Conservation (phyloP, 53 echinoderm and acorn worm species). For the Arbacia lixula region DNA sequence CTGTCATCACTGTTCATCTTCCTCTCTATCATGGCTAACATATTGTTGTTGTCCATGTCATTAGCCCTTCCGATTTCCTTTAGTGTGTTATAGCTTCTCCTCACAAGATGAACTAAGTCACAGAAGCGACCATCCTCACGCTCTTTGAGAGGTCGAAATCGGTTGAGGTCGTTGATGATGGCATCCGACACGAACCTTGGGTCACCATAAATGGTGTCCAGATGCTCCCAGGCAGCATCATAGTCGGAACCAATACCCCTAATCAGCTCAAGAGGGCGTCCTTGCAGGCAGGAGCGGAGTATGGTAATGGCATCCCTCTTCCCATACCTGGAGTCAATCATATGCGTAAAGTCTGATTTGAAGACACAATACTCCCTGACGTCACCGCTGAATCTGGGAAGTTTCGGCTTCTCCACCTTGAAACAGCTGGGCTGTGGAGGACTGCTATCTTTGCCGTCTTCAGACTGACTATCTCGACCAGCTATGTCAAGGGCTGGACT, state of each 20-base stretch:
- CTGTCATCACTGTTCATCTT: slow-evolving; percentile 18
- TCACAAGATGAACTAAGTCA: slow-evolving; percentile 65
- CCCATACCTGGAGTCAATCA: slow-evolving; percentile 33
- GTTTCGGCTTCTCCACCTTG: slow-evolving; percentile 58
- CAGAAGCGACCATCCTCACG: slow-evolving; percentile 67
- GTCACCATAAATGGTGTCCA: slow-evolving; percentile 65
- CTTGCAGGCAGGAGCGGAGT: slow-evolving; percentile 57
- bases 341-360: slow-evolving; percentile 54
- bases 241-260: slow-evolving; percentile 60
- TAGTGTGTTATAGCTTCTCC: slow-evolving; percentile 65
- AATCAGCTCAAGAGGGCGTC: slow-evolving; percentile 63
- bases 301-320: slow-evolving; percentile 62
- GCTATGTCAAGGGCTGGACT: no score
- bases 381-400: slow-evolving; percentile 66
- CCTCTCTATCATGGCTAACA: slow-evolving; percentile 57
- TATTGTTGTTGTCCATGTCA: slow-evolving; percentile 52
- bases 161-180: slow-evolving; percentile 60
- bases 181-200: slow-evolving; percentile 66
- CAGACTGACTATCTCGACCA: no score
- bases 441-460: no score
- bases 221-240: slow-evolving; percentile 44
- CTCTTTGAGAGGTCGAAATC: slow-evolving; percentile 54
- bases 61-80: slow-evolving; percentile 30
- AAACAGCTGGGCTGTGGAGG: no score
- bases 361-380: slow-evolving; percentile 55